Evolutionary conservation across 2,797 vertebrate species (phyloP).

Genomic region (Podarcis siculus): DNA sequence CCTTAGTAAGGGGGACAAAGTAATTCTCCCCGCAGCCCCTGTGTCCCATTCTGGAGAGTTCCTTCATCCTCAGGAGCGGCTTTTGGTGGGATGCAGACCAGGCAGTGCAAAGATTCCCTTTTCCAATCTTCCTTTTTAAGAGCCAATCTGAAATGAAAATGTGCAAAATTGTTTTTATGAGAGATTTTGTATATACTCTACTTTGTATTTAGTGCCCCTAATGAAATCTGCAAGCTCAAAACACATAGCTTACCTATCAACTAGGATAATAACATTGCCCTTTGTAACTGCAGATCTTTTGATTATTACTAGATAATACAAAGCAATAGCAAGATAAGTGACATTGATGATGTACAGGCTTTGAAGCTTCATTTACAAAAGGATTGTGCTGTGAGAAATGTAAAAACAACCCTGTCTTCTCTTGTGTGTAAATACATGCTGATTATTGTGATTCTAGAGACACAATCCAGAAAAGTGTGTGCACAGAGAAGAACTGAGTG

Average conservation of each 20-base stretch:
- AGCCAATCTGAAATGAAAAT: background rate
- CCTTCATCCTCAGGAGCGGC: background rate
- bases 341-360: background rate
- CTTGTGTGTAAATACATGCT: background rate
- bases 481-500: background rate
- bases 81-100: background rate
- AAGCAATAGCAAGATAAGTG: background rate
- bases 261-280: background rate
- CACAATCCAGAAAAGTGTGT: background rate
- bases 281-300: background rate
- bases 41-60: background rate
- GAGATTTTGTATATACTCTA: background rate
- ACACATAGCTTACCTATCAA: background rate
- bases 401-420: background rate
- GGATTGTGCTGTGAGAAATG: background rate
- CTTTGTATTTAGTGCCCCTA: background rate
- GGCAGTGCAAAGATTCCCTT: background rate
- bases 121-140: background rate
- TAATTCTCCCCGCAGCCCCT: no score
- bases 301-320: background rate
- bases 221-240: background rate
- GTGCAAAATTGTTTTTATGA: background rate
- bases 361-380: background rate
- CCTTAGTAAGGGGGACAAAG: no score
- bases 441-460: background rate